A percentile compares a stretch with the other conserved stretches of the same genome.
These are phyloP conservation scores for Buathra laborator DNA, from an alignment of 2,888 invertebrate genomes.

Conservation along the genomic window DNA sequence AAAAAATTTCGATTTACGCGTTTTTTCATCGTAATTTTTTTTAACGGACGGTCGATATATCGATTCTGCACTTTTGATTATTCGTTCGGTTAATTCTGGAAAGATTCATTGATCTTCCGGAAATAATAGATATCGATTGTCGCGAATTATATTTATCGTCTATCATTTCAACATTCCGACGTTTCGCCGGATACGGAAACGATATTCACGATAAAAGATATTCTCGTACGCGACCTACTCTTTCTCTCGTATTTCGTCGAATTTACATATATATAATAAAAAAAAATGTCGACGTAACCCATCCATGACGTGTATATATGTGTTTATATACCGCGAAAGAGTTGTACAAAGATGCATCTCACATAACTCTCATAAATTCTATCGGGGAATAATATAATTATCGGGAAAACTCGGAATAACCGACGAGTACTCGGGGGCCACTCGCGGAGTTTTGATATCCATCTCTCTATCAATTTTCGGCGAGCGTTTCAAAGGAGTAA, in stretches of 20 bases:
- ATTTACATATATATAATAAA: background rate
- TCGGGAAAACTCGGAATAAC: slow-evolving; percentile 72
- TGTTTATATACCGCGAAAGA: background rate
- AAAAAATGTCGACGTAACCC: background rate
- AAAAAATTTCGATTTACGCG: background rate
- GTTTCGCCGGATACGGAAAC: background rate
- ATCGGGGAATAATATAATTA: slow-evolving; percentile 71
- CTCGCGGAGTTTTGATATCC: slow-evolving; percentile 26
- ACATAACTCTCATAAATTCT: background rate
- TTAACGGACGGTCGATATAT: background rate
- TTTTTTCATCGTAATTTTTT: background rate
- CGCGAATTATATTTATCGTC: background rate
- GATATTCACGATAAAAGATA: slow-evolving; percentile 4
- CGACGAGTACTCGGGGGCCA: slow-evolving; percentile 14
- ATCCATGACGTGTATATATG: background rate
- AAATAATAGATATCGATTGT: background rate
- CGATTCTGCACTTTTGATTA: background rate
- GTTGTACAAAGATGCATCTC: slow-evolving; percentile 2
- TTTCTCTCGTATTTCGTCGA: too few relatives aligned
- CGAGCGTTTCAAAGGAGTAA: slow-evolving; percentile 8
- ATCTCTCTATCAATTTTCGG: slow-evolving; percentile 13
- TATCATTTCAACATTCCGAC: background rate
- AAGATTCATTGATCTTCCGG: background rate
- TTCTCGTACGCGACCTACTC: slow-evolving; percentile 22
- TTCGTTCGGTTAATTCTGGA: background rate